Base-by-base conservation (phyloP, 2,888 invertebrate species). In the Epistrophe grossulariae region DNA sequence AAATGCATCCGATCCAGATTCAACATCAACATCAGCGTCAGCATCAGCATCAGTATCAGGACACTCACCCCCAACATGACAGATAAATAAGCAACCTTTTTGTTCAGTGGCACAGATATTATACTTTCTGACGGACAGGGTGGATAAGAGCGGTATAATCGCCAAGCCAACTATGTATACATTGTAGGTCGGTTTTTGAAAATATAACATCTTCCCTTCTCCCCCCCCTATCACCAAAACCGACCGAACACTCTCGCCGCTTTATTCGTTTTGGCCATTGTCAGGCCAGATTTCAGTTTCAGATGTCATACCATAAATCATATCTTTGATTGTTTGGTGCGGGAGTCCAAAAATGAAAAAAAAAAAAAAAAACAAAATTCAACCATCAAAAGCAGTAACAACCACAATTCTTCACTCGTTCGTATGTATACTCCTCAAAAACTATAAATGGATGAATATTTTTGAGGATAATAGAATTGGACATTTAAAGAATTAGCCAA, bases 301-400 rank as follows among this genome's bases (percentile, higher is more conserved):
- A 87, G 83, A 79, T 83, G 81, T 73, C 80, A 83, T 85, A 74
- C 73, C 84, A 88, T 88, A 88, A 88, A 88, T 88, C 88, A 88
- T 84, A 80, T 74, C 78, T 68, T 79, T 83, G 79, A 85, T 88
- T 88, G 88, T 88, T 85, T 77, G 66, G 87, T 87, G 40, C 71
- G 28, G 50, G 24, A 31, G 17, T 17, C 38, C 38, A 59, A 59
- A 55, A n/a, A n/a, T n/a, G n/a, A n/a, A n/a, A n/a, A n/a, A n/a
- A n/a, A n/a, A n/a, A n/a, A 71, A 52, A 76, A 70, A 76, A 78
- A 50, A 19, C 19, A 66, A 60, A 68, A 70, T 55, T 43, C 40
- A 79, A 50, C 43, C 48, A 72, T 70, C 55, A 24, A n/a, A 10
- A 9, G 43, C 28, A 59, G 59, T 24, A 55, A 71, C 59, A 70